Evolutionary conservation across 2,113 vertebrate genomes (phyloP).

Genomic region (Pica pica): DNA sequence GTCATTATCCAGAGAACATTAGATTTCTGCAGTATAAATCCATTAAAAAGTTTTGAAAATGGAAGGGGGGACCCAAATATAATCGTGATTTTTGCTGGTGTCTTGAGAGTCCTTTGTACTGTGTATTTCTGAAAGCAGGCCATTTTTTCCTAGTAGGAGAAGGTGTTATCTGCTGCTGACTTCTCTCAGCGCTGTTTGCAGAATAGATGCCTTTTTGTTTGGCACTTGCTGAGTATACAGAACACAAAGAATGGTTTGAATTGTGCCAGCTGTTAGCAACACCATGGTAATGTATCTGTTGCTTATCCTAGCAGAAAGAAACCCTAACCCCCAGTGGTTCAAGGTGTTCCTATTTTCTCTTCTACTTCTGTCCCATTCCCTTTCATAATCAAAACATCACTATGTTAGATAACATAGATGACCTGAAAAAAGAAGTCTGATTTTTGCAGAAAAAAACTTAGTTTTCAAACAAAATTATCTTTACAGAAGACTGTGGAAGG

Average conservation of each 20-base stretch:
- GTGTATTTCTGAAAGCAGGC: neutral
- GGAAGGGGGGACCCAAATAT: neutral
- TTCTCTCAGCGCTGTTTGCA: neutral
- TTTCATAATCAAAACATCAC: neutral
- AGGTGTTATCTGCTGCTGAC: neutral
- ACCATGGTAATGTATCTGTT: neutral
- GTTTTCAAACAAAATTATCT: neutral
- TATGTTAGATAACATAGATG: neutral
- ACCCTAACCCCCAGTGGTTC: accelerated
- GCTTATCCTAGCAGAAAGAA: neutral
- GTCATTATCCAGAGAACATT: neutral
- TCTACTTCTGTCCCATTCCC: neutral
- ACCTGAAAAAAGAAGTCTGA: neutral
- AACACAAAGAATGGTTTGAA: neutral
- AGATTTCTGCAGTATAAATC: neutral
- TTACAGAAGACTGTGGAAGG: neutral
- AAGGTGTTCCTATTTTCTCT: neutral
- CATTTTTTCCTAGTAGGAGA: neutral
- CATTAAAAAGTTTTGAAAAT: neutral
- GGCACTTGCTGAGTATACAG: neutral
- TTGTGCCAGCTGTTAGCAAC: neutral
- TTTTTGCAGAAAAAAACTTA: neutral
- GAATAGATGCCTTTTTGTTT: neutral
- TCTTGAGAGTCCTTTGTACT: neutral
- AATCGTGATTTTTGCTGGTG: neutral